These are phyloP conservation scores for Macrotrachela quadricornifera DNA, from an alignment of 1,140 invertebrate genomes.

Conservation along the genomic window DNA sequence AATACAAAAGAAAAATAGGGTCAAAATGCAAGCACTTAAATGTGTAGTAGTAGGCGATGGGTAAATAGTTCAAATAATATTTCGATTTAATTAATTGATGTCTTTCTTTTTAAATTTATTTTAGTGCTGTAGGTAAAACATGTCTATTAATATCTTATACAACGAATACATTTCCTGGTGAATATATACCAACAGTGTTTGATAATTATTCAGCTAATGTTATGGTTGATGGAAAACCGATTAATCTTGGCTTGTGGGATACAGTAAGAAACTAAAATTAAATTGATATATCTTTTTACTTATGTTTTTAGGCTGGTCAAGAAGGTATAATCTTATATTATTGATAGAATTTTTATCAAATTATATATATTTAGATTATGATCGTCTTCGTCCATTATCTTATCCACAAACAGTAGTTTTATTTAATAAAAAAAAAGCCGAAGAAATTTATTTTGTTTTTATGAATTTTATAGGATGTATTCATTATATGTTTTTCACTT, in stretches of 20 bases:
- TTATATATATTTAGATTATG: slow-evolving; percentile 45
- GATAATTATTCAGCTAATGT: slow-evolving; percentile 98
- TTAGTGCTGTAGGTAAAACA: slow-evolving; percentile 68
- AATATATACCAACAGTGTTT: slow-evolving; percentile 37
- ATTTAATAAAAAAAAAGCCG: too few relatives aligned
- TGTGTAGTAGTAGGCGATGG: slow-evolving; percentile 83
- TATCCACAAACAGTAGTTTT: slow-evolving; percentile 60
- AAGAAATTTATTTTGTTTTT: neutral
- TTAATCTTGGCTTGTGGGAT: slow-evolving; percentile 51
- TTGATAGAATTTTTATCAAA: too few relatives aligned
- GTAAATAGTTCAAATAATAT: too few relatives aligned
- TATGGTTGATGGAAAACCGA: slow-evolving; percentile 92
- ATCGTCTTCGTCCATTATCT: slow-evolving; percentile 70
- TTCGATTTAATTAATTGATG: neutral
- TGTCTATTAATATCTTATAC: slow-evolving; percentile 70
- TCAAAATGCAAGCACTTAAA: slow-evolving; percentile 71
- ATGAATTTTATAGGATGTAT: slow-evolving; percentile 46
- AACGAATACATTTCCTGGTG: slow-evolving; percentile 10
- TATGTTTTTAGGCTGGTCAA: slow-evolving; percentile 19
- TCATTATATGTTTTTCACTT: slow-evolving; percentile 89
- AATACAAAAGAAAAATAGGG: too few relatives aligned
- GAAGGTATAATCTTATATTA: slow-evolving; percentile 25
- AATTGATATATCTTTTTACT: too few relatives aligned
- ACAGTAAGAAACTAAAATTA: slow-evolving; percentile 13
- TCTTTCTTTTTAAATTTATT: too few relatives aligned